phyloP scores from a whole-genome alignment of 2,888 invertebrate genomes.

The Tachystola acroxantha region DNA sequence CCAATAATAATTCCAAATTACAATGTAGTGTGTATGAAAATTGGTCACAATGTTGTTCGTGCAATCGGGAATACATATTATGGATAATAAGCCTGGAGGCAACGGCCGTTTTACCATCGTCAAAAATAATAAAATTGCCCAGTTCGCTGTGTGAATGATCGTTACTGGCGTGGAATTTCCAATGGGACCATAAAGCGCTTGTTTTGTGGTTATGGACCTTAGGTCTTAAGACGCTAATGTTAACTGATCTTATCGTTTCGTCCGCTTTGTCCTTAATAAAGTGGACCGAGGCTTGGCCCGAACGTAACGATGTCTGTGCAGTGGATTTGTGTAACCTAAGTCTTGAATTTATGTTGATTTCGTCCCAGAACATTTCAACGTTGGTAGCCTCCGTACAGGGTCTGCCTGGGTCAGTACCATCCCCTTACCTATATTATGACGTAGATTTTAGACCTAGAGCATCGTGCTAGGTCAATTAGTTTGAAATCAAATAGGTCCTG shows the following conservation, averaged over 20 bases:
- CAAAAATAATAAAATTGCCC: slow-evolving; percentile 6
- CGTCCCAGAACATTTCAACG: too few relatives aligned
- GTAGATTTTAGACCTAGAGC: too few relatives aligned
- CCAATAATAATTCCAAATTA: too few relatives aligned
- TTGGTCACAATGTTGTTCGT: too few relatives aligned
- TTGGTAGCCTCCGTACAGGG: too few relatives aligned
- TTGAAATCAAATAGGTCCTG: too few relatives aligned
- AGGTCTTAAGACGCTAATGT: slow-evolving; percentile 3
- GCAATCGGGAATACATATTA: slow-evolving; percentile 7
- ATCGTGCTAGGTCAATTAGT: too few relatives aligned
- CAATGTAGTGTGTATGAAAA: too few relatives aligned
- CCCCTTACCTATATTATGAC: too few relatives aligned
- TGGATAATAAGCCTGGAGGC: slow-evolving; percentile 5
- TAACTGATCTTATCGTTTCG: slow-evolving; percentile 5
- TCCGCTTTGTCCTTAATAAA: slow-evolving; percentile 6
- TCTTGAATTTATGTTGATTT: too few relatives aligned
- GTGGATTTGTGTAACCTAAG: too few relatives aligned
- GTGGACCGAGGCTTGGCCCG: neutral
- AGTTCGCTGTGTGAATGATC: slow-evolving; percentile 1
- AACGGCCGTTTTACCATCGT: slow-evolving; percentile 3
- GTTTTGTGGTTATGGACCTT: slow-evolving; percentile 6
- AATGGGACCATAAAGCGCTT: slow-evolving; percentile 3
- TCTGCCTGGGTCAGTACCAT: too few relatives aligned
- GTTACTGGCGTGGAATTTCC: slow-evolving; percentile 1
- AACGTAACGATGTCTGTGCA: neutral